Conservation (phyloP, 2,888 invertebrate genomes). For the Geophilus truncorum region DNA sequence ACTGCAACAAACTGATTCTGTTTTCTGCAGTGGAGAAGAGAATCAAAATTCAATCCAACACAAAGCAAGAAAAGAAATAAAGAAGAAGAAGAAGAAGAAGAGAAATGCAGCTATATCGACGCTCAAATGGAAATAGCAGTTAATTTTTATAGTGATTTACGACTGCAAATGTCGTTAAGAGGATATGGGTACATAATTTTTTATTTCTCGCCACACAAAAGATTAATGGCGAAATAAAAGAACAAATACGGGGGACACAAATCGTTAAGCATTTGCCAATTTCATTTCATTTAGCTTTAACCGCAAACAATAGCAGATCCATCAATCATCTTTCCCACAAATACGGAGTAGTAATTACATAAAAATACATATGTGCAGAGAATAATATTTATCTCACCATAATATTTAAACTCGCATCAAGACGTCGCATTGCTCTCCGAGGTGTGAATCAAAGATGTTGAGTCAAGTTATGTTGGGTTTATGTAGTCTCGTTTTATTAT, state of each 20-base stretch:
- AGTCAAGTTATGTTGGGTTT: too few species aligned
- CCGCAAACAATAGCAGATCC: background rate
- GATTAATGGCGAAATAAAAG: slow-evolving; percentile 18
- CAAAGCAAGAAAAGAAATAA: background rate
- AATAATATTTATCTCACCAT: too few species aligned
- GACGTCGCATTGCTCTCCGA: too few species aligned
- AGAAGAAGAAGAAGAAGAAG: background rate
- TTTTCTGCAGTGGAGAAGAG: background rate
- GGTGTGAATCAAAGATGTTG: too few species aligned
- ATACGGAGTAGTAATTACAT: background rate
- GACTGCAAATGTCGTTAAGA: background rate
- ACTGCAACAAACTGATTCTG: slow-evolving; percentile 6
- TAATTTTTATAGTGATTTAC: background rate
- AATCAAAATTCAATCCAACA: background rate
- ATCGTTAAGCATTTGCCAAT: slow-evolving; percentile 12
- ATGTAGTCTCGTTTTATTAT: background rate
- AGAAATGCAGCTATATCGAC: background rate
- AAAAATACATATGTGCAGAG: background rate
- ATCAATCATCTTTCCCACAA: background rate
- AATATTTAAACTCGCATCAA: too few species aligned
- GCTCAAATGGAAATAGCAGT: background rate
- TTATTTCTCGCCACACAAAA: background rate
- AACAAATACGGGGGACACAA: background rate
- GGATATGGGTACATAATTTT: slow-evolving; percentile 11
- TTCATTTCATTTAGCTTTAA: background rate